Evolutionary conservation across 1,140 invertebrate species (phyloP), one percentile per base, ranked within the genome.

Genomic region (Trichonephila clavipes): DNA sequence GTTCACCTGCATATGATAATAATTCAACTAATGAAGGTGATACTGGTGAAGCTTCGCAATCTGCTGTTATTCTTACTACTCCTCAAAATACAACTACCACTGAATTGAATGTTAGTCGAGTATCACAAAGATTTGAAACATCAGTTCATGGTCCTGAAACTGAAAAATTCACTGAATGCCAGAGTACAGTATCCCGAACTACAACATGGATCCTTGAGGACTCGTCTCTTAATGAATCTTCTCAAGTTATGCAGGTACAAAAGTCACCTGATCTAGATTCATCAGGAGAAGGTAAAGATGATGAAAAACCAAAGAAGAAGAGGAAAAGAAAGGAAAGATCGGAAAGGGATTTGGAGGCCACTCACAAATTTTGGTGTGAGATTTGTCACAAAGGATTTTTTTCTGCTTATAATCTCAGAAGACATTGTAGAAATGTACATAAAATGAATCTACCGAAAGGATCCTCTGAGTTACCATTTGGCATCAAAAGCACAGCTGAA

Each of bases 371-470:
- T 91, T 94, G 94, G 94, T 94, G 94, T 85, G 85, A 93, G 21
- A 85, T 93, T 21, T 94, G 94, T 24, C 72, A 66, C 18, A 92
- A 91, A 59, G 91, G 94, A 34, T 94, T 94, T 44, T 94, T 89
- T 81, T 94, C 94, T 66, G 94, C 94, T 19, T 94, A 94, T 72
- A 94, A 94, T 59, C 40, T 94, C 10, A 89, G 94, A 28, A 24
- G 94, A 24, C 94, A 94, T 86, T 93, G 88, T 8, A 92, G 90
- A 81, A 94, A 94, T 93, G 94, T 94, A 1, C 94, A 94, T 58
- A 94, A 94, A 81, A 93, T 93, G 88, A 58, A 85, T 66, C 51
- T 93, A 19, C 92, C 92, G 24, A 93, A 40, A 82, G 92, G 92
- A 19, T 72, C 92, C 18, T 88, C 92, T 44, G 92, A 93, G 81